These are phyloP conservation scores for Myoxocephalus aenaeus DNA, from an alignment of 2,797 vertebrate genomes.

Conservation along the genomic window DNA sequence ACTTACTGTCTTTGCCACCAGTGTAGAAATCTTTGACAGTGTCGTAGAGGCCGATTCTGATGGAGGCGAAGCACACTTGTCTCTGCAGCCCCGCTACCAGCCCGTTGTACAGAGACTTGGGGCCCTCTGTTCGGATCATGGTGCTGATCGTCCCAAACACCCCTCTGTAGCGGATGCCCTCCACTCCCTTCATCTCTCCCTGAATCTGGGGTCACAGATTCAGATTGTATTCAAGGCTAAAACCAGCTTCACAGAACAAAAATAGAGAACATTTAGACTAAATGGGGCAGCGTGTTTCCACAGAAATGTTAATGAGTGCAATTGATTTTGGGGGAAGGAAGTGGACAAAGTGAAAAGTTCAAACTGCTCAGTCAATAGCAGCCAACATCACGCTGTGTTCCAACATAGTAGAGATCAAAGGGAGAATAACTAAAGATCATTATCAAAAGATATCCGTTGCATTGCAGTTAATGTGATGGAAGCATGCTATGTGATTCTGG, in stretches of 20 bases:
- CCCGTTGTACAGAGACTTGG: slow-evolving; percentile 87
- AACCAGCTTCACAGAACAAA: slow-evolving; percentile 22
- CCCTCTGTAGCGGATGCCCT: slow-evolving; percentile 84
- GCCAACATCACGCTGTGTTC: slow-evolving; percentile 1
- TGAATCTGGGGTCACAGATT: slow-evolving; percentile 83
- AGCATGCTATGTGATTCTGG: background rate
- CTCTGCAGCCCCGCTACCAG: slow-evolving; percentile 89
- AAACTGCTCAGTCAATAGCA: slow-evolving; percentile 12
- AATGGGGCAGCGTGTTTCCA: background rate
- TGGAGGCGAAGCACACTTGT: slow-evolving; percentile 89
- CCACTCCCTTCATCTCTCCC: slow-evolving; percentile 82
- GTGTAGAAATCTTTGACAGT: slow-evolving; percentile 87
- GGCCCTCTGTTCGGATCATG: slow-evolving; percentile 88
- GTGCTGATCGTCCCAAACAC: slow-evolving; percentile 90
- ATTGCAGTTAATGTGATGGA: background rate
- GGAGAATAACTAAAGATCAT: background rate
- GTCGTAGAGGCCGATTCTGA: slow-evolving; percentile 91
- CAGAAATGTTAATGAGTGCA: background rate
- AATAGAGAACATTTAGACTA: background rate
- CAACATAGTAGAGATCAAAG: background rate
- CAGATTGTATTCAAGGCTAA: slow-evolving; percentile 26
- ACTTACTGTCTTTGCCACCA: slow-evolving; percentile 87
- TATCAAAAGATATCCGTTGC: background rate
- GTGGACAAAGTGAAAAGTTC: background rate
- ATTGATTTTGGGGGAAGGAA: slow-evolving; percentile 7